Evolutionary conservation across 2,888 invertebrate genomes (phyloP), one percentile per base, ranked within the genome.

Genomic region (Macropis europaea): DNA sequence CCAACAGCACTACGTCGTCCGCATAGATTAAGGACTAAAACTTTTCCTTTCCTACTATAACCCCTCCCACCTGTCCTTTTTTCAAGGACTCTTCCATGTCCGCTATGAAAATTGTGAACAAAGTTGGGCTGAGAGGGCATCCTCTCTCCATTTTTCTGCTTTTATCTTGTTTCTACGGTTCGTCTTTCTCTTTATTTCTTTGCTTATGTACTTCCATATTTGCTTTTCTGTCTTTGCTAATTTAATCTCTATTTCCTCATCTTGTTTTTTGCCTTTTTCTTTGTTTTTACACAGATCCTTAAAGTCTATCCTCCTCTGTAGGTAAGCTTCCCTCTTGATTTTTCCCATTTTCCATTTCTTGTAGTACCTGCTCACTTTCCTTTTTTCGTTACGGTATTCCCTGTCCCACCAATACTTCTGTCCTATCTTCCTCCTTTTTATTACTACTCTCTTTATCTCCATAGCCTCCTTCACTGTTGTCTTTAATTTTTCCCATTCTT

Each of bases 161-260:
- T 24, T 13, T 15, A 60, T 24, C 11, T 11, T 34, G 19, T 60
- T 60, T 6, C 24, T 34, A 15, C 28, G 30, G 38, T 50, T 7
- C 7, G 22, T 19, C 60, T 26, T 50, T 54, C 36, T 36, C 7
- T 48, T 60, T 59, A 22, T 26, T 24, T 40, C 32, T 4, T 42
- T 57, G 5, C 70, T 45, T 30, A 62, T n/a, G 5, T 53, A 30
- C 11, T 40, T 26, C 57, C 52, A 40, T 11, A 62, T 6, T 9
- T 54, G 53, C 32, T 22, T 26, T 28, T 60, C 48, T 0, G 34
- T 19, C 11, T 11, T 48, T 17, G 7, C 11, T n/a, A n/a, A n/a
- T n/a, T n/a, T n/a, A 6, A 34, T 40, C 32, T 9, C 42, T 11
- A 28, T 42, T 6, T 56, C 61, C 26, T 36, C 28, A 47, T 26